These are phyloP conservation scores for Lagorchestes hirsutus DNA, from an alignment of 2,797 vertebrate species.

Conservation along the genomic window DNA sequence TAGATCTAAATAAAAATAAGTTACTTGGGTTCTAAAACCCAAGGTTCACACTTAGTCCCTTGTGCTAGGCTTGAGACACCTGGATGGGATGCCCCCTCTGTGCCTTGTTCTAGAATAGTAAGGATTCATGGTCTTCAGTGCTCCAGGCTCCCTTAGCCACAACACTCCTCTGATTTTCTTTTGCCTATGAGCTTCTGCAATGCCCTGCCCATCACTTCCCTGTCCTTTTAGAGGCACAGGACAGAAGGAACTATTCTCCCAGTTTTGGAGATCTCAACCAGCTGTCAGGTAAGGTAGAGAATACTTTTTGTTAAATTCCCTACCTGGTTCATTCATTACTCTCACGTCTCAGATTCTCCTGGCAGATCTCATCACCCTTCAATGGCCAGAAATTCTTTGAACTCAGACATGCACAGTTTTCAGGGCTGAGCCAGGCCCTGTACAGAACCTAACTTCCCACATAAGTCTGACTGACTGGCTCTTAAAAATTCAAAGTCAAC, in stretches of 20 bases:
- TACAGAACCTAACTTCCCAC: slow-evolving; percentile 20
- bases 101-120: slow-evolving; percentile 16
- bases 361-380: slow-evolving; percentile 43
- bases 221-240: slow-evolving; percentile 23
- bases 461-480: background rate
- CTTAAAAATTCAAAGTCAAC: slow-evolving; percentile 25
- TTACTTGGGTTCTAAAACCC: slow-evolving; percentile 33
- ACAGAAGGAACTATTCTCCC: slow-evolving; percentile 42
- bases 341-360: slow-evolving; percentile 48
- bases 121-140: slow-evolving; percentile 10
- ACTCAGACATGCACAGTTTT: slow-evolving; percentile 16
- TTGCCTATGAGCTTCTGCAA: slow-evolving; percentile 27
- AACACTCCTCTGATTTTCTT: slow-evolving; percentile 47
- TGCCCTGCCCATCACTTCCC: background rate
- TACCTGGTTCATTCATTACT: slow-evolving; percentile 52
- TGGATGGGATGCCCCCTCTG: background rate
- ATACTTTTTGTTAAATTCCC: background rate
- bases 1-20: slow-evolving; percentile 42
- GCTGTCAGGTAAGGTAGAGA: slow-evolving; percentile 44
- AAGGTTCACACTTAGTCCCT: slow-evolving; percentile 50
- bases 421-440: background rate
- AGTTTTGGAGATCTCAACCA: slow-evolving; percentile 37
- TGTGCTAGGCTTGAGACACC: slow-evolving; percentile 2
- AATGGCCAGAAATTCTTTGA: background rate
- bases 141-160: slow-evolving; percentile 24